Evolutionary conservation across 2,797 vertebrate genomes (phyloP), one percentile per base, ranked within the genome.

Genomic region (Rousettus madagascariensis): DNA sequence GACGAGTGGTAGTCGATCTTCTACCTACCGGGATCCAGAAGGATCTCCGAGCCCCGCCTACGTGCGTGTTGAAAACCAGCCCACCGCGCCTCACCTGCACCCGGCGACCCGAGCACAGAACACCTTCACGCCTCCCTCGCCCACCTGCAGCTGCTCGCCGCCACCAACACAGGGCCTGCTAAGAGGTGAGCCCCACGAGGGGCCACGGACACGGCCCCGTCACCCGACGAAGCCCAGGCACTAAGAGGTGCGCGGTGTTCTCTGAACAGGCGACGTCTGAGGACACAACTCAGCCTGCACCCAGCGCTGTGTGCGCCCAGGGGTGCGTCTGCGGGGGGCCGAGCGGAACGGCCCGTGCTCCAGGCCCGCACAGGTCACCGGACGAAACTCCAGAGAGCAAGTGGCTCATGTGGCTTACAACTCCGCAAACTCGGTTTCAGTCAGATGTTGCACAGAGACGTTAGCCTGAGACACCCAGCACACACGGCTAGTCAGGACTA

Each of bases 121-220:
- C 33, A 63, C 33, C 43, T 66, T 74, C 46, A 17, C n/a, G 9
- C 6, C 26, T 49, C 43, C 22, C n/a, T 36, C 95, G 78, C 94
- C 94, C 6, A 8, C 49, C 41, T 63, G 28, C 17, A 3, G 69
- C 95, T 97, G 97, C 92, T 86, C 95, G 59, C 91, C 85, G 69
- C 68, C 95, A 96, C 75, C 96, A 93, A 96, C 95, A 78, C 96
- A 95, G 96, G 93, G 95, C 75, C 94, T 95, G 96, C 91, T 74
- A 91, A 97, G 96, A 98, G 97, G 96, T 90, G 97, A 97, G 95
- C 90, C 96, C 96, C 93, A 93, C 72, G 74, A 97, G 97, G 96
- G 94, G 59, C 97, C 98, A 97, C 82, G 97, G 98, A 46, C 46
- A 15, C 46, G 0, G 46, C 46, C 46, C 46, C 4, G 46, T 15